Evolutionary conservation across 2,113 vertebrate genomes (phyloP), one percentile per base, ranked within the genome.

Genomic region (Hyperoodon ampullatus): DNA sequence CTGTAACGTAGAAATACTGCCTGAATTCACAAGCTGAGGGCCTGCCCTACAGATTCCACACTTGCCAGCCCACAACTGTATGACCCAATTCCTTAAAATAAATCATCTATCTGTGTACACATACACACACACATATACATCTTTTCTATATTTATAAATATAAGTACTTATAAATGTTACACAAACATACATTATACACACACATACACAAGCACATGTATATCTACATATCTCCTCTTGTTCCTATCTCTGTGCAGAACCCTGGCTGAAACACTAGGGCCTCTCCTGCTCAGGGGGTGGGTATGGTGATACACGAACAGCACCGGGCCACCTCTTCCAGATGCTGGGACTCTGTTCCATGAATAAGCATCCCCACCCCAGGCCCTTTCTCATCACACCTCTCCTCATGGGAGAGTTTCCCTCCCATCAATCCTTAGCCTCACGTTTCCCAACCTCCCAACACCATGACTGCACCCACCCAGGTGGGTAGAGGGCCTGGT

Each of bases 131-230:
- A 35, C 28, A 47, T 82, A 35, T 47, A 53, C 39, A 71, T 58
- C 42, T 3, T 61, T 58, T 81, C 58, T 35, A 58, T 65, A 66
- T 92, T 60, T 50, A 65, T 50, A 90, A 78, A 60, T 24, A 13
- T 28, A 60, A 39, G 8, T 8, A 66, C 75, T 80, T 92, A 65
- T 26, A 90, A 66, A 33, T 8, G n/a, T 35, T 28, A 71, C 33
- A 63, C 65, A 18, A 71, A 33, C 19, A 70, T 30, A 82, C 39
- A 13, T 44, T 33, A 60, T 21, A 74, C 24, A 55, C 35, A 77
- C 0, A 30, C 11, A 23, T 4, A 68, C 3, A 55, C 63, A 71
- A 2, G 19, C 0, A 24, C 23, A 11, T 30, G 21, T 24, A 9
- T 24, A 14, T 30, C 1, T n/a, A 13, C 21, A 23, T 12, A 30